A percentile compares a stretch with the other conserved stretches of the same genome.
Conservation (phyloP, 2,797 vertebrate species). For the Pseudopleuronectes americanus region DNA sequence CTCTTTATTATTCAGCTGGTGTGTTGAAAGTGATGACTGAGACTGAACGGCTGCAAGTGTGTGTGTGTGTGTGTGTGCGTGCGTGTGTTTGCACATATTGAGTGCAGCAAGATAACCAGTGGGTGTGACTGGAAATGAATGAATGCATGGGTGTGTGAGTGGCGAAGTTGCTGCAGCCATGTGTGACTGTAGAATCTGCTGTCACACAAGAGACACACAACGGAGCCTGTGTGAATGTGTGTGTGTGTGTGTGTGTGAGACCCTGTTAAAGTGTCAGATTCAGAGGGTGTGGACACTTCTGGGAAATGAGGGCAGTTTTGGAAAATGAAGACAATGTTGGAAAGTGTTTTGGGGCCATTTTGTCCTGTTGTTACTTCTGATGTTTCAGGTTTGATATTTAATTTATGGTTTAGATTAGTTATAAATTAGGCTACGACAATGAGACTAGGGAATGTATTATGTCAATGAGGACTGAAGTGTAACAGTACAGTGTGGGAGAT, state of each 20-base stretch:
- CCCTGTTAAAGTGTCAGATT: background rate
- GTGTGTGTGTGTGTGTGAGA: background rate
- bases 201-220: constrained; percentile 15
- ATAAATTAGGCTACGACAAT: background rate
- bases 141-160: constrained; percentile 15
- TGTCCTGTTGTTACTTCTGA: background rate
- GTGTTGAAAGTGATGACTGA: constrained; percentile 46
- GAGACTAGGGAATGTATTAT: background rate
- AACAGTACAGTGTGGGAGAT: constrained; percentile 1
- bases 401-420: background rate
- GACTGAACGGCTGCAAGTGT: constrained; percentile 30
- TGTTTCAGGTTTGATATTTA: background rate
- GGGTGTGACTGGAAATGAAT: constrained; percentile 26
- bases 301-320: background rate
- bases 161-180: constrained; percentile 14
- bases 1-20: constrained; percentile 54
- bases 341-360: background rate
- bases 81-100: constrained; percentile 16
- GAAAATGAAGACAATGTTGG: background rate
- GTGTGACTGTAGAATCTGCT: constrained; percentile 39
- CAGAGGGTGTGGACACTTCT: constrained; percentile 1
- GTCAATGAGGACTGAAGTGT: background rate
- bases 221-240: background rate
- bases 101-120: constrained; percentile 26
- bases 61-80: constrained; percentile 8